These are phyloP conservation scores for Atractosteus spatula DNA, from an alignment of 2,113 vertebrate genomes.

Conservation along the genomic window DNA sequence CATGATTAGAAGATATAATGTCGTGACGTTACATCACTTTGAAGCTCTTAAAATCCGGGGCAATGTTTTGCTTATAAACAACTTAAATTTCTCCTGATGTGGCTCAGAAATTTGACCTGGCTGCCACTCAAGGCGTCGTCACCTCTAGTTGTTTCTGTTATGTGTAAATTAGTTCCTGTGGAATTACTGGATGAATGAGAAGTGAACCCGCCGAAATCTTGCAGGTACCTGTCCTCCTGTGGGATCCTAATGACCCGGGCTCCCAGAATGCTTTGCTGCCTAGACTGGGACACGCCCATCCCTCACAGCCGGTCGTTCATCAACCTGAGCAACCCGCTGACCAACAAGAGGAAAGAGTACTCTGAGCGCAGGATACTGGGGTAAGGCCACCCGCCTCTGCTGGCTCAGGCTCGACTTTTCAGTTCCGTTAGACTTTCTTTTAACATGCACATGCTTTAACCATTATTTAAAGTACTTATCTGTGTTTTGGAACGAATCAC, in stretches of 20 bases:
- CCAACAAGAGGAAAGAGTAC: slow-evolving; percentile 88
- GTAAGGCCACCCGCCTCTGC: slow-evolving; percentile 49
- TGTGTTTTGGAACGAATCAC: no score
- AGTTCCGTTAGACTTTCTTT: no score
- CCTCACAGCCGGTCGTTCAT: slow-evolving; percentile 77
- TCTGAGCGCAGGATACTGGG: slow-evolving; percentile 89
- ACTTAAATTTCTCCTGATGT: slow-evolving; percentile 17
- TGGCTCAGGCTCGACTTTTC: no score
- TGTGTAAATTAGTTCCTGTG: slow-evolving; percentile 8
- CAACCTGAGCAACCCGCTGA: slow-evolving; percentile 66
- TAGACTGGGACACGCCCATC: slow-evolving; percentile 41
- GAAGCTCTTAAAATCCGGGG: slow-evolving; percentile 19
- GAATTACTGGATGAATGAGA: no score
- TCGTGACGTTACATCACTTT: background rate
- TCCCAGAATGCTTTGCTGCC: slow-evolving; percentile 44
- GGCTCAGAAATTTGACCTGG: slow-evolving; percentile 7
- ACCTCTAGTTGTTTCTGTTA: slow-evolving; percentile 17
- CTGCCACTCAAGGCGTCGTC: background rate
- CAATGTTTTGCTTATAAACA: slow-evolving; percentile 6
- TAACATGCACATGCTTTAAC: no score
- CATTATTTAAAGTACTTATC: no score
- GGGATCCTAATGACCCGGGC: slow-evolving; percentile 69
- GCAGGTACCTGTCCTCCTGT: slow-evolving; percentile 69
- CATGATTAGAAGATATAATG: no score
- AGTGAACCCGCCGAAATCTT: background rate